A percentile compares a stretch with the other conserved stretches of the same genome.
These are phyloP conservation scores for Bimastos eiseni DNA, from an alignment of 2,888 invertebrate species.

Conservation along the genomic window DNA sequence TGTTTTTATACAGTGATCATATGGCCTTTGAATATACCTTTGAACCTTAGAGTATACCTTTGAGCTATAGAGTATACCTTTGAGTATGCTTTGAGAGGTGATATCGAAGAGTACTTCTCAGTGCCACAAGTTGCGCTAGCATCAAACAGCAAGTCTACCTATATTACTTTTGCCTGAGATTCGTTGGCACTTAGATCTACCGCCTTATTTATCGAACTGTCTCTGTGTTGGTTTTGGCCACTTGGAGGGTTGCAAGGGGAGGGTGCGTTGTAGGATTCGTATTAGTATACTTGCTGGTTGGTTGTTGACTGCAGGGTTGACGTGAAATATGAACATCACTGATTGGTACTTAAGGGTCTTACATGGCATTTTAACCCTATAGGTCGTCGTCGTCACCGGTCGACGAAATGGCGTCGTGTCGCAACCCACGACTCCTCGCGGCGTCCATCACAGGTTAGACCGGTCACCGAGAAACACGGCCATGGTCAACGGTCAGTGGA, in stretches of 20 bases:
- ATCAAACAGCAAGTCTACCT: background rate
- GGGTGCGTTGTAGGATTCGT: background rate
- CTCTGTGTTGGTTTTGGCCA: background rate
- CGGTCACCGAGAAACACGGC: conserved; percentile 7
- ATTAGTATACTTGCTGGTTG: background rate
- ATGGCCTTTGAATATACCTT: too few species aligned
- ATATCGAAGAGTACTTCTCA: background rate
- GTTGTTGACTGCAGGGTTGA: background rate
- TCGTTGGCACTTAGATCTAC: too few species aligned
- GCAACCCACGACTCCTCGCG: background rate
- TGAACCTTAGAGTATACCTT: too few species aligned
- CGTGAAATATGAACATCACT: conserved; percentile 13
- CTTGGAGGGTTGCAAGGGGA: too few species aligned
- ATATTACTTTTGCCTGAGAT: too few species aligned
- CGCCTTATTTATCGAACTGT: background rate
- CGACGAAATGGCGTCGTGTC: background rate
- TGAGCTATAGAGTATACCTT: too few species aligned
- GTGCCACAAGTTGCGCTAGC: background rate
- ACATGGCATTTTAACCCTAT: conserved; percentile 13
- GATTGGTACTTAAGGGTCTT: conserved; percentile 13
- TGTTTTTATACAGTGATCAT: too few species aligned
- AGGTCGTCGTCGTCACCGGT: background rate
- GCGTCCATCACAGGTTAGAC: conserved; percentile 2
- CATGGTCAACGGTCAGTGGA: background rate
- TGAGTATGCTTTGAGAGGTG: background rate